Evolutionary conservation across 2,888 invertebrate genomes (phyloP).

Genomic region (Lypha dubia): DNA sequence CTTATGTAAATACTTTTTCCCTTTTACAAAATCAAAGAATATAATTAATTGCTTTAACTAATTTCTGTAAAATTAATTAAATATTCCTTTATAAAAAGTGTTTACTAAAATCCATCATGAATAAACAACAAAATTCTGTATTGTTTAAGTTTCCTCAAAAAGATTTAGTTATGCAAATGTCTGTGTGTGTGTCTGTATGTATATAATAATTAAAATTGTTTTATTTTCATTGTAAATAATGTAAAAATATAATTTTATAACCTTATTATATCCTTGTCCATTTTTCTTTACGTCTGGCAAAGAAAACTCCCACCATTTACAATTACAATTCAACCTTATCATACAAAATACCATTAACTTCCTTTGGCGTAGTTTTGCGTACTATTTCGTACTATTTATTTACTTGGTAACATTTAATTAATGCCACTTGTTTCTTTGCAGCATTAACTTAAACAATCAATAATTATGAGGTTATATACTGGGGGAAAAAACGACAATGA

Average conservation of each 20-base stretch:
- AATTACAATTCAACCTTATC: background rate
- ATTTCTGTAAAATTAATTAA: background rate
- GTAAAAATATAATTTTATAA: conserved; percentile 26
- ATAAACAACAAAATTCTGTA: background rate
- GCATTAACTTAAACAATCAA: conserved; percentile 62
- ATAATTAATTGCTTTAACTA: background rate
- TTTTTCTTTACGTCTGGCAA: background rate
- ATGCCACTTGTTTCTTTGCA: conserved; percentile 46
- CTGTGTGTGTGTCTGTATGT: background rate
- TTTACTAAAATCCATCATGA: background rate
- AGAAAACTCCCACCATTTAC: background rate
- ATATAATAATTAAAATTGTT: background rate
- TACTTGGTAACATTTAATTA: conserved; percentile 49
- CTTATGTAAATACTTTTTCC: background rate
- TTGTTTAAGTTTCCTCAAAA: background rate
- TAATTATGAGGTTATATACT: conserved; percentile 55
- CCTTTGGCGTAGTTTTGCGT: background rate
- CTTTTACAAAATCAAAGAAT: background rate
- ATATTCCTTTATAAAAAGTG: background rate
- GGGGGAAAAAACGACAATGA: background rate
- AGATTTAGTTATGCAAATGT: background rate
- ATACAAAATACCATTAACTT: background rate
- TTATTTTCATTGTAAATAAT: conserved; percentile 14
- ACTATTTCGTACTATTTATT: background rate
- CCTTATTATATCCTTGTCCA: conserved; percentile 13